These are phyloP conservation scores for Aleiodes alternator DNA, from an alignment of 2,888 invertebrate genomes.

Conservation along the genomic window DNA sequence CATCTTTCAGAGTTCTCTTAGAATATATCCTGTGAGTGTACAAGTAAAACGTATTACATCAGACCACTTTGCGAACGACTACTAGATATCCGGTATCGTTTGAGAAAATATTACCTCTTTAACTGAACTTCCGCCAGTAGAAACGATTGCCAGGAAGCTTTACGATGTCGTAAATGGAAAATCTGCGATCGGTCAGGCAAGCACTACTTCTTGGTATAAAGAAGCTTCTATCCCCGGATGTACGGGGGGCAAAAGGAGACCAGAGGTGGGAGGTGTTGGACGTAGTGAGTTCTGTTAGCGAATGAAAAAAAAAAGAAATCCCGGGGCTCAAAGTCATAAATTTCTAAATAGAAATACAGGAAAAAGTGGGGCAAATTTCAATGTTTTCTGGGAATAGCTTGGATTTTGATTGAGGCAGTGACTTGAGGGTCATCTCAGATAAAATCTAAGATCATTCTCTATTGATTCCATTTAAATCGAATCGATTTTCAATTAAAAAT, in stretches of 20 bases:
- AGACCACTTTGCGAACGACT: conserved; percentile 10
- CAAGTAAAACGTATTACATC: background rate
- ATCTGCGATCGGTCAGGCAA: conserved; percentile 43
- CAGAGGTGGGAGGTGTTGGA: background rate
- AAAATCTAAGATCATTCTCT: no score
- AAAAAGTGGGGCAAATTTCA: background rate
- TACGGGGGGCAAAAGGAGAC: background rate
- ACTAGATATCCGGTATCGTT: conserved; percentile 37
- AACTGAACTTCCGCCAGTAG: conserved; percentile 24
- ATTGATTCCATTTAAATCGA: no score
- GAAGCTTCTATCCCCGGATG: conserved; percentile 1
- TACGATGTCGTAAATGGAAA: conserved; percentile 50
- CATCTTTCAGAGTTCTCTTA: background rate
- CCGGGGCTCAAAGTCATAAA: conserved; percentile 31
- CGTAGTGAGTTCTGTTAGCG: background rate
- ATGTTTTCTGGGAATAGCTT: no score
- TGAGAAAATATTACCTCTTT: conserved; percentile 41
- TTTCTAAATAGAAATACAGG: background rate
- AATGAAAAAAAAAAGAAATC: conserved; percentile 7
- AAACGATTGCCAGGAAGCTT: conserved; percentile 34
- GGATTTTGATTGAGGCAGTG: no score
- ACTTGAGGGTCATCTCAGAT: no score
- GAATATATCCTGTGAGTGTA: conserved; percentile 11
- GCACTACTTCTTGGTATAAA: conserved; percentile 20
- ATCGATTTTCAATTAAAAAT: no score